Evolutionary conservation across 2,113 vertebrate species (phyloP).

Genomic region (Amia ocellicauda): DNA sequence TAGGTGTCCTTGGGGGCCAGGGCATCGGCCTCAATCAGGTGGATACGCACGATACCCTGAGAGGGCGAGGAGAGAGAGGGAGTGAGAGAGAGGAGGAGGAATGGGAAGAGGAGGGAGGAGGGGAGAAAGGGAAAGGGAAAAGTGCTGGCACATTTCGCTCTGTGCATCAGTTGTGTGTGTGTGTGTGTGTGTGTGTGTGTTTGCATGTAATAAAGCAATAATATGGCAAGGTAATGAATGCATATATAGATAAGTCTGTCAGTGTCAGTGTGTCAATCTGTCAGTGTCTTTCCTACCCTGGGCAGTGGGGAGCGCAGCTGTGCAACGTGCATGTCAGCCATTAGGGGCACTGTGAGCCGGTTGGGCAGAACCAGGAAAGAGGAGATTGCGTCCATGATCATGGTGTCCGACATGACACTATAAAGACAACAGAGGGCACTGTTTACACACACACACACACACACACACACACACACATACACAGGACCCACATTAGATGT

Average conservation of each 20-base stretch:
- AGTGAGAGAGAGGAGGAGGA: neutral
- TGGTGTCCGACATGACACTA: constrained; percentile 85
- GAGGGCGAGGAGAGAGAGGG: neutral
- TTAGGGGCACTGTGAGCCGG: constrained; percentile 82
- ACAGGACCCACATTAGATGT: too few species aligned
- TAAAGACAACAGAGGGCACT: constrained; percentile 34
- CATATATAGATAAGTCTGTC: too few species aligned
- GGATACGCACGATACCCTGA: constrained; percentile 85
- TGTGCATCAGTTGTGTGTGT: too few species aligned
- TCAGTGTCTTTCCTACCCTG: constrained; percentile 67
- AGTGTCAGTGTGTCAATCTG: constrained; percentile 13
- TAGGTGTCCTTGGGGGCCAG: constrained; percentile 83
- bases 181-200: constrained; percentile 16
- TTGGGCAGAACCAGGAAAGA: constrained; percentile 89
- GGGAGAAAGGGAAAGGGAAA: too few species aligned
- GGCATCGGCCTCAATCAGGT: constrained; percentile 76
- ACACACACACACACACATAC: constrained; percentile 25
- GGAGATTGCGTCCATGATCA: constrained; percentile 93
- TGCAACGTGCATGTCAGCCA: constrained; percentile 80
- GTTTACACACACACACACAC: constrained; percentile 33
- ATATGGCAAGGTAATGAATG: too few species aligned
- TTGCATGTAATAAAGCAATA: too few species aligned
- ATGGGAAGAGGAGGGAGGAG: too few species aligned
- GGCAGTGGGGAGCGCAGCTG: constrained; percentile 88
- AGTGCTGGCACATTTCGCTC: too few species aligned